Base-by-base conservation (phyloP, 2,113 vertebrate genomes). In the Callorhinus ursinus region DNA sequence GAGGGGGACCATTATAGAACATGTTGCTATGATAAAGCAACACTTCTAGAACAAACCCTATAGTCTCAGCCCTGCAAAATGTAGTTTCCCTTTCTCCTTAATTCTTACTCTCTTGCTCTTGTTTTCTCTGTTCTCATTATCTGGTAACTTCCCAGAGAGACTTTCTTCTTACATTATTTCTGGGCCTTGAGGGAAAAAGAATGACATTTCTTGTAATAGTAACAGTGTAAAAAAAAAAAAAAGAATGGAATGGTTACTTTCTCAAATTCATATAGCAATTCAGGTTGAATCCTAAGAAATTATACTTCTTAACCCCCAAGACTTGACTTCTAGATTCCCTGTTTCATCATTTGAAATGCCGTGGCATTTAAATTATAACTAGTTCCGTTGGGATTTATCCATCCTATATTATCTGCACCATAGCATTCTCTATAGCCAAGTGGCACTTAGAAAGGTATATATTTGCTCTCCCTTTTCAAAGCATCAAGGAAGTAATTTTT, bases 401-500 rank as follows among this genome's bases (percentile, higher is more conserved):
- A 18, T 57, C 13, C 2, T 57, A 7, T 15, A 9, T 57, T 88
- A 88, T 59, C 42, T 31, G n/a, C 16, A 28, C 3, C 74, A 19
- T 19, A 46, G 33, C 22, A 84, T 82, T 89, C 63, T 92, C 46
- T 51, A 16, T 1, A 46, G 33, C 18, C 63, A 67, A 71, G 13
- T 63, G 55, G 13, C 8, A 14, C 42, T 88, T 42, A 59, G 28
- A 93, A 65, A 84, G 15, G 8, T 90, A 14, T 88, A 46, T 31
- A 49, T 65, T 80, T 8, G 53, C 76, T 93, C n/a, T 89, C 15
- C 5, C 28, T 33, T 93, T 89, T 79, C 72, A 97, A 88, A 94
- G 59, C 6, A 88, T 80, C 49, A 81, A 83, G 61, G 65, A 90
- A 81, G 85, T 92, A 65, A 94, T 88, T 92, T 95, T n/a, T 28